Conservation (phyloP, 30 jellyfish, hydroid and myxozoan genomes). For the Phacellophora camtschatica region DNA sequence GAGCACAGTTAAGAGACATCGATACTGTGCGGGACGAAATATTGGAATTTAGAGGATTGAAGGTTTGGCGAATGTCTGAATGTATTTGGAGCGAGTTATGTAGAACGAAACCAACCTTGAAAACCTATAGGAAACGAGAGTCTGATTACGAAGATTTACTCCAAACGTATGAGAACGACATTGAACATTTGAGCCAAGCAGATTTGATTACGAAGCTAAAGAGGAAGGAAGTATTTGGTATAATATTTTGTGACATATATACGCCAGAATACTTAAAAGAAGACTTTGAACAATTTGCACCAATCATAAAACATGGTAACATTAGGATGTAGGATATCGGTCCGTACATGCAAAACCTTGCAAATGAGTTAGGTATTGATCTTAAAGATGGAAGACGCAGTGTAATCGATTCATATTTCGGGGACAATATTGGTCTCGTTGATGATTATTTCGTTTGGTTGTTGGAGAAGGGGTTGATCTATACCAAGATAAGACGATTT, state of each 20-base stretch:
- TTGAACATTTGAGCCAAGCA: not conserved
- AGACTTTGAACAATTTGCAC: conserved; percentile 11
- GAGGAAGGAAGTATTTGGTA: not conserved
- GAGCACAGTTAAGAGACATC: not conserved
- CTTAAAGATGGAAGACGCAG: not conserved
- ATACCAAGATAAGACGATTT: not conserved
- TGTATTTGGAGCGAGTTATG: not conserved
- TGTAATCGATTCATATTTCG: conserved; percentile 3
- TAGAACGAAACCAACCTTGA: too few species aligned
- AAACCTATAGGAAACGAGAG: too few species aligned
- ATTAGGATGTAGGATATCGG: conserved; percentile 2
- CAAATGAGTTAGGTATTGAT: not conserved
- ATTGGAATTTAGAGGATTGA: not conserved
- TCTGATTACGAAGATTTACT: not conserved
- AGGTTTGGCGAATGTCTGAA: not conserved
- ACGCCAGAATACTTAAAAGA: not conserved
- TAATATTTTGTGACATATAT: not conserved
- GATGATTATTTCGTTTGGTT: conserved; percentile 10
- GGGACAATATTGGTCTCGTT: not conserved
- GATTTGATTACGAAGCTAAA: not conserved
- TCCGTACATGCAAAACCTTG: not conserved
- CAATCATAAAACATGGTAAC: conserved; percentile 4
- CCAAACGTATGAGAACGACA: not conserved
- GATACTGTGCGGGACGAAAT: not conserved
- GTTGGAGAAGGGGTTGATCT: not conserved